Base-by-base conservation (phyloP, 2,113 vertebrate species). In the Sinocyclocheilus maitianheensis region DNA sequence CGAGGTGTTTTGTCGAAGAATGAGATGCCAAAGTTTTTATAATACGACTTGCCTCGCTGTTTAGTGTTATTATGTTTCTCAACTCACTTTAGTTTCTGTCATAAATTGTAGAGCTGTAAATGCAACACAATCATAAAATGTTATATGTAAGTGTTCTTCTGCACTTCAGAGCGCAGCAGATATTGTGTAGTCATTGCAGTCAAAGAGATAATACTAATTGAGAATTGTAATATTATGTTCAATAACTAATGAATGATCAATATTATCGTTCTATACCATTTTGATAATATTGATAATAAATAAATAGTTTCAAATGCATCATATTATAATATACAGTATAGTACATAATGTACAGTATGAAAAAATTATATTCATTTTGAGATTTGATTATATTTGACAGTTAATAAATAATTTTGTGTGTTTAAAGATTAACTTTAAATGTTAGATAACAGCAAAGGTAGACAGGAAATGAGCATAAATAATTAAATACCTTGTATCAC, bases 181-280 rank as follows among this genome's bases (percentile, higher is more conserved):
- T 26, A 58, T 13, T 69, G 24, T 58, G 34, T 13, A 75, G 83
- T 37, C 48, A 62, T 62, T 24, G 18, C 84, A 88, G 24, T 10
- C 3, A 34, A 60, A 74, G 24, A 60, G n/a, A 12, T 63, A 63
- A 58, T 58, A 20, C 18, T 20, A 58, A 58, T 5, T 26, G 62
- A 26, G 1, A 65, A 46, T 10, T 65, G 5, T 65, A 0, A 26
- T 5, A 13, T 65, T 65, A 13, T 26, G 55, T 18, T 20, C 55
- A 58, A 0, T 58, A 67, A 30, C 63, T 14, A 1, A 67, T 30
- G 30, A 16, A 16, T 67, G 13, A 2, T 6, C 63, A 67, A 26
- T 67, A 14, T 67, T 67, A 67, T 67, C 5, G 2, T 67, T 67
- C 26, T 14, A 34, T 67, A 16, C 24, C 2, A 34, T 34, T 34